Base-by-base conservation (phyloP, 53 echinoderm and acorn worm genomes). In the Mesocentrotus franciscanus region DNA sequence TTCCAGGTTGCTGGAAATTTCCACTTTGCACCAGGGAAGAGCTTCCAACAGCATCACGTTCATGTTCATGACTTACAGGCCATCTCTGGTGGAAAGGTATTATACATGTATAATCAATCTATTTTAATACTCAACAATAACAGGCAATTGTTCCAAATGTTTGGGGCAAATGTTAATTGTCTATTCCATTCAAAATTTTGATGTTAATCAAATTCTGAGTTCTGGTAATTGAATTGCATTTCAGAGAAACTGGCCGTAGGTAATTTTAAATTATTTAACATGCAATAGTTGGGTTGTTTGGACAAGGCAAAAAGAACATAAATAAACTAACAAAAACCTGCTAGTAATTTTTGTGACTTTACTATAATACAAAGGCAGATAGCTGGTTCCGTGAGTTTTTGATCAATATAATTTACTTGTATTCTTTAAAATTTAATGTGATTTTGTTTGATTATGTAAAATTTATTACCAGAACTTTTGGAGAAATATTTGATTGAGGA, bases 1-100 rank as follows among this genome's bases (percentile, higher is more conserved):
- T 30, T 90, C 16, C 33, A 98, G 99, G 99, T 98, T 90, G 99
- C 99, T 95, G 99, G 99, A 7, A 98, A 98, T 90, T 98, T 98
- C 85, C 99, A 98, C 57, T 98, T 98, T 97, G 99, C 99, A 62
- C 99, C 99, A 13, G 99, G 99, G 2, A 98, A 98, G 93, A 98
- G 99, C 91, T 98, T 98, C 92, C 97, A 98, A 90, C 99, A 98
- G 94, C 99, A 98, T 78, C 99, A 98, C 56, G 96, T 97, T 4
- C 99, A 98, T 92, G 95, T 96, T 27, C 99, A 98, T 62, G 99
- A 98, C 94, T 96, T 98, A 78, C 99, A 98, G 66, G 97, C 99
- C 6, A 98, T 97, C 85, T 78, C 96, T 12, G 99, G 97, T 30
- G 96, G 96, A 95, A 97, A 96, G 96, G 98, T 98, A 29, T 32